Evolutionary conservation across 1,140 invertebrate species (phyloP), one percentile per base, ranked within the genome.

Genomic region (Leptopilina boulardi): DNA sequence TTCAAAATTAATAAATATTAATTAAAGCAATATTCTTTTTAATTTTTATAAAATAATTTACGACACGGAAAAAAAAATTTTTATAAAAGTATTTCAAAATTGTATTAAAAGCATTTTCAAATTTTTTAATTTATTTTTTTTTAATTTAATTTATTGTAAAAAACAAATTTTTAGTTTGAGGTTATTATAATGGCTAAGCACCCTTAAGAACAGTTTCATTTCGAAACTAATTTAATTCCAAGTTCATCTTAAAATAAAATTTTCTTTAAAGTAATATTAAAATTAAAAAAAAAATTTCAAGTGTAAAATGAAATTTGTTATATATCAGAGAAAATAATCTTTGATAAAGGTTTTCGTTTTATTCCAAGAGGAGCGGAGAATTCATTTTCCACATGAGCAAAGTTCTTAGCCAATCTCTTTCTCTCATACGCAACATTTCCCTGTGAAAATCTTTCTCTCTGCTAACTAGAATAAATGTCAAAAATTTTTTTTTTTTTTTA

Each of bases 371-470:
- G 21, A 47, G 42, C 13, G 71, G 41, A 51, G 47, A 51, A 44
- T 30, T 73, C 15, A 73, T 47, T 51, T 73, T 73, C 47, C n/a
- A 44, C 42, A 26, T 73, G 21, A 73, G 15, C 9, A n/a, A 47
- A 47, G 11, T 18, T 34, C 71, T 26, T 51, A 47, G 42, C 41
- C 26, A 47, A 51, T 73, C 47, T 73, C 19, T 34, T 51, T 21
- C 13, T n/a, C 11, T 18, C 21, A 51, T 38, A 38, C 71, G 15
- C 23, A n/a, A n/a, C 15, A 44, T 51, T 73, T 47, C 6, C 47
- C 8, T 47, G n/a, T 13, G 41, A 47, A 51, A 73, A 51, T 73
- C 71, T 73, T 30, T 47, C 71, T 51, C 71, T 51, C 47, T n/a
- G 26, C 11, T n/a, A 47, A 47, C 41, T 23, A 15, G 19, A n/a